A percentile compares a stretch with the other conserved stretches of the same genome.
These are phyloP conservation scores for Globodera ellingtonae DNA, from an alignment of 1,140 invertebrate species.

Conservation along the genomic window DNA sequence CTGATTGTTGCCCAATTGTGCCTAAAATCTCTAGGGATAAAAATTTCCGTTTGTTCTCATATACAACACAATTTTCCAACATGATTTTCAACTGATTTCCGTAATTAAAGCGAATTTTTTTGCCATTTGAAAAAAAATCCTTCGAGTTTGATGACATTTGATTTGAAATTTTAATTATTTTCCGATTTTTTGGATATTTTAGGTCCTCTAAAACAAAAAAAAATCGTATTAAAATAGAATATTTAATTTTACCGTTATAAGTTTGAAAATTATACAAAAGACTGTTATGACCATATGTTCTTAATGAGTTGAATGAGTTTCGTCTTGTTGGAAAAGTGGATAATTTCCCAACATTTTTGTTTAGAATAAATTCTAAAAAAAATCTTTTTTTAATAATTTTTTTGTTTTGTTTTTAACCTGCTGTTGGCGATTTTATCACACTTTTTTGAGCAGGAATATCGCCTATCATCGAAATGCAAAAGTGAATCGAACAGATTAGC, in stretches of 20 bases:
- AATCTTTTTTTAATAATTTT: background rate
- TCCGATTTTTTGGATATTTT: background rate
- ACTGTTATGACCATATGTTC: background rate
- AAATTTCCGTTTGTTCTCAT: background rate
- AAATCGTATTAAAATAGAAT: no score
- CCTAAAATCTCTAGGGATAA: background rate
- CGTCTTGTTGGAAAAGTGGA: background rate
- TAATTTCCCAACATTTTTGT: background rate
- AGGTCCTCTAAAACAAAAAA: background rate
- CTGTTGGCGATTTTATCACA: background rate
- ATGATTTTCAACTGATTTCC: background rate
- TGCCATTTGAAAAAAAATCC: background rate
- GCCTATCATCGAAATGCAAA: background rate
- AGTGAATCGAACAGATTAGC: background rate
- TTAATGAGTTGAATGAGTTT: background rate
- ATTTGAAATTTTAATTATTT: background rate
- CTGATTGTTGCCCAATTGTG: background rate
- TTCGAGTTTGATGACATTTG: background rate
- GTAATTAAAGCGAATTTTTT: background rate
- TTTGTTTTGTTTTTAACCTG: background rate
- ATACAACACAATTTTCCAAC: background rate
- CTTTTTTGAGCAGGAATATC: background rate
- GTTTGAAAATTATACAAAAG: conserved; percentile 1
- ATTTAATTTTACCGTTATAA: background rate
- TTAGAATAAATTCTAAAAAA: background rate